Percentiles rank a stretch among this genome's conserved stretches.
phyloP scores from a whole-genome alignment of 2,113 vertebrate genomes.

The Mus spicilegus region DNA sequence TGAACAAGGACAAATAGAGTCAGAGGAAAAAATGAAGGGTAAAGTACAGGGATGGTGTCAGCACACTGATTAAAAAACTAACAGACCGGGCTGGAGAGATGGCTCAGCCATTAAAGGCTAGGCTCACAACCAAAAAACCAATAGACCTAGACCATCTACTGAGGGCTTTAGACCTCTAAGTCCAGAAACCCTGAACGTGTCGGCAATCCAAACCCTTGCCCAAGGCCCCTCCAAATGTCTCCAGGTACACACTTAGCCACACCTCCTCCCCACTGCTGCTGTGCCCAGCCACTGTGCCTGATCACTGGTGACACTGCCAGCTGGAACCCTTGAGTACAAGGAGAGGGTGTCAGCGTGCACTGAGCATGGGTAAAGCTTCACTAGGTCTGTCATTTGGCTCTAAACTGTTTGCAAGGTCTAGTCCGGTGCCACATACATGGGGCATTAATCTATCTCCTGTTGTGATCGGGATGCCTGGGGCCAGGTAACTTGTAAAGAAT shows the following conservation, averaged over 20 bases:
- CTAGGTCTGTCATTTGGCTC: background rate
- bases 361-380: background rate
- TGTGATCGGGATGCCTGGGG: background rate
- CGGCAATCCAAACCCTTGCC: background rate
- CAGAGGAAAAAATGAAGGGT: background rate
- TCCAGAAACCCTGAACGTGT: background rate
- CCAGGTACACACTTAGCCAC: background rate
- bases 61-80: background rate
- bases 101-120: too few species aligned
- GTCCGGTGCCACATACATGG: background rate
- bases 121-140: background rate
- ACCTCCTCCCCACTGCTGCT: background rate
- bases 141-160: background rate
- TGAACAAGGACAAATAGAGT: background rate
- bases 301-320: background rate
- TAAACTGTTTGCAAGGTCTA: background rate
- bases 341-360: background rate
- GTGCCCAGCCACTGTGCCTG: background rate
- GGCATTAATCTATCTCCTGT: background rate
- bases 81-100: background rate
- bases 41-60: background rate
- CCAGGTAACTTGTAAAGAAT: background rate
- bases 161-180: background rate
- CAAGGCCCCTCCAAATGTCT: background rate
- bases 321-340: background rate